A percentile compares a stretch with the other conserved stretches of the same genome.
Conservation (phyloP, 2,797 vertebrate genomes). For the Amphiprion clarkii region DNA sequence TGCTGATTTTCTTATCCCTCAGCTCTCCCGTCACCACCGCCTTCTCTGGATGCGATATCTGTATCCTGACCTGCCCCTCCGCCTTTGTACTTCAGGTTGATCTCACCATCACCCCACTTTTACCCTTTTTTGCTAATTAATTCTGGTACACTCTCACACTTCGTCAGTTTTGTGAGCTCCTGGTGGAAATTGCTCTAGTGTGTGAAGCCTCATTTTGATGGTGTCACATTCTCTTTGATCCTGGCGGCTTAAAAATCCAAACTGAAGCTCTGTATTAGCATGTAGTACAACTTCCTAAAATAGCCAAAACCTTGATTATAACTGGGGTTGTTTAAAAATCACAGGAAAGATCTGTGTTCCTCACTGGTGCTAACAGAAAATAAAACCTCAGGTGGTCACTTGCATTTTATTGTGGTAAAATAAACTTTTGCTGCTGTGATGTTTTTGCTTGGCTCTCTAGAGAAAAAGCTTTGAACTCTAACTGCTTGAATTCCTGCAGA, state of each 20-base stretch:
- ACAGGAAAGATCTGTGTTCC: neutral
- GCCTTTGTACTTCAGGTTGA: conserved; percentile 16
- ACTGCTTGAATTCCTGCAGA: neutral
- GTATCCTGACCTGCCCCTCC: conserved; percentile 9
- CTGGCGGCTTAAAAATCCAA: conserved; percentile 7
- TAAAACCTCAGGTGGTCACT: neutral
- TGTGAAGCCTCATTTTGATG: conserved; percentile 41
- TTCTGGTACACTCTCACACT: conserved; percentile 45
- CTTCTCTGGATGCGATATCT: conserved; percentile 35
- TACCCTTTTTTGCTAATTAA: conserved; percentile 58
- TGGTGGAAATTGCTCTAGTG: conserved; percentile 8
- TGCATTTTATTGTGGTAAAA: neutral
- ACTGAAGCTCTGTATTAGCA: conserved; percentile 8
- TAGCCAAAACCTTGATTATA: neutral
- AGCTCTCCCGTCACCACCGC: conserved; percentile 40
- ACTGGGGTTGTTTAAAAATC: neutral
- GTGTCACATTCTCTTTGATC: conserved; percentile 35
- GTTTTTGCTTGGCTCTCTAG: neutral
- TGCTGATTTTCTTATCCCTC: conserved; percentile 78
- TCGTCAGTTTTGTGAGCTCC: conserved; percentile 35
- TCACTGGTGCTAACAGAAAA: neutral
- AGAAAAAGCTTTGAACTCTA: neutral
- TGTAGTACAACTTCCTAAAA: neutral
- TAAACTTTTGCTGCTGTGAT: neutral
- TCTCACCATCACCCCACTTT: conserved; percentile 35